phyloP scores from a whole-genome alignment of 2,113 vertebrate species.

The Pica pica region DNA sequence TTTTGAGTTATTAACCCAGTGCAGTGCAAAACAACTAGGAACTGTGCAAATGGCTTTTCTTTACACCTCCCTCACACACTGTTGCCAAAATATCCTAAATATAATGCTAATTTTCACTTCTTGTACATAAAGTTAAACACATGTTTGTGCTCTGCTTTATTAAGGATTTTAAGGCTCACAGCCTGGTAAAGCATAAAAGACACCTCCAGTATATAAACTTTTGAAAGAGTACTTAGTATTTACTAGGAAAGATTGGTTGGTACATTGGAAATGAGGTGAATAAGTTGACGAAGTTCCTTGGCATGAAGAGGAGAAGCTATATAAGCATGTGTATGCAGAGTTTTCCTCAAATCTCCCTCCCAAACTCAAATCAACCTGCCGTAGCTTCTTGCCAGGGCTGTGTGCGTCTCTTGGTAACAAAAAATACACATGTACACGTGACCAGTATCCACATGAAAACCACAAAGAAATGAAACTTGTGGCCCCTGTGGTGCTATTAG shows the following conservation, averaged over 20 bases:
- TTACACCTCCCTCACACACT: not conserved
- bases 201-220: not conserved
- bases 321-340: not conserved
- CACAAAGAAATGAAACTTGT: not conserved
- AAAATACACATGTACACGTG: not conserved
- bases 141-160: not conserved
- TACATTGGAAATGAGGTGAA: not conserved
- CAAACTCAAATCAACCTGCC: not conserved
- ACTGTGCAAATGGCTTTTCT: not conserved
- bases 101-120: not conserved
- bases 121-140: not conserved
- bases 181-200: not conserved
- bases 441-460: not conserved
- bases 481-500: not conserved
- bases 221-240: not conserved
- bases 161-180: not conserved
- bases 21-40: not conserved
- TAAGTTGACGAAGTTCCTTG: not conserved
- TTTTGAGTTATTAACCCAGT: not conserved
- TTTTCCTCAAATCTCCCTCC: not conserved
- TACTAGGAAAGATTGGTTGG: not conserved
- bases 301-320: not conserved
- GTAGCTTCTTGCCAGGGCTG: not conserved
- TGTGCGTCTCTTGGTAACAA: not conserved
- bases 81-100: not conserved